Base-by-base conservation (phyloP, 2,888 invertebrate species). In the Stenchaetothrips biformis region DNA sequence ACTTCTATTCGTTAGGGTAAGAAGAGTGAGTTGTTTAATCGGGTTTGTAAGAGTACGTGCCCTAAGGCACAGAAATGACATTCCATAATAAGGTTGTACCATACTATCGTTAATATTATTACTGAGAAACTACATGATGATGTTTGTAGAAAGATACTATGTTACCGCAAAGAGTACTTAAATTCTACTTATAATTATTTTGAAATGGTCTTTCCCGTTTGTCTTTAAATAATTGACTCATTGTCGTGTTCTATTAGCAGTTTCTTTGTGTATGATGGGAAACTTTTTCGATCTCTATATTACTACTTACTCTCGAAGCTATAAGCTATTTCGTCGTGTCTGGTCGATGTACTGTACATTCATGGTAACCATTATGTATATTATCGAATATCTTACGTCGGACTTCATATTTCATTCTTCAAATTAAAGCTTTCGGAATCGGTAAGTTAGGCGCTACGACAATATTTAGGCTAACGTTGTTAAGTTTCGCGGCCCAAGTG, bases 391-490 rank as follows among this genome's bases (percentile, higher is more conserved):
- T 37, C 37, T 37, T 37, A 37, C 37, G 37, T 37, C 37, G 37
- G 37, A 37, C 37, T 37, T 37, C 37, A 37, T 37, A 4, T 67
- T 74, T 25, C 25, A 25, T 25, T 74, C 67, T 74, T 74, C 67
- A 74, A 74, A 1, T 21, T 25, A 25, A 74, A 74, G 67, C 67
- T 74, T 74, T 21, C 25, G 11, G 8, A 7, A 0, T 21, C 1
- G 11, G 25, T 21, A 74, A 74, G 67, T 74, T 74, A 74, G 67
- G 67, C 67, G 67, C 67, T 21, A 21, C 67, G 67, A 74, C 67
- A 74, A 74, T 74, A 74, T 25, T 37, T 74, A 74, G 67, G 25
- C 11, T 74, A 74, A 74, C 21, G 11, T 74, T 74, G 67, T 21
- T 21, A 74, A 74, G 25, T 74, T 74, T 74, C 18, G 25, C 7